A percentile compares a stretch with the other conserved stretches of the same genome.
Evolutionary conservation across 1,140 invertebrate species (phyloP).

Genomic region (Aradophagus sp.): DNA sequence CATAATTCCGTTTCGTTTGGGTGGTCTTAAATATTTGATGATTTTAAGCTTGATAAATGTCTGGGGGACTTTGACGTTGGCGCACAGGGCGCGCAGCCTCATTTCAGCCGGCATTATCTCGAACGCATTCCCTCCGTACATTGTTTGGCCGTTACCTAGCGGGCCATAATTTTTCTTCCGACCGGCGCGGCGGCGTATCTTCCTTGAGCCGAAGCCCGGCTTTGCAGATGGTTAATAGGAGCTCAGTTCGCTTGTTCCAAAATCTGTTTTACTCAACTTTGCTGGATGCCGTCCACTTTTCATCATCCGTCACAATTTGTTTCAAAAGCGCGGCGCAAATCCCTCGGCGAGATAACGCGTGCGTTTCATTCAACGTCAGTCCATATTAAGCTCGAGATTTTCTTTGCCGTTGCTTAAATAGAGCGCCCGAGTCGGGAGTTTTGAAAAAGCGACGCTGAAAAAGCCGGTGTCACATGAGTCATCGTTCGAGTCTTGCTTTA

Average conservation of each 20-base stretch:
- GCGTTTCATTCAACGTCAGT: constrained; percentile 3
- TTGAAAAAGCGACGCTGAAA: too few relatives aligned
- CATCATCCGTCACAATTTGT: constrained; percentile 35
- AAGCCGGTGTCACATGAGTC: too few relatives aligned
- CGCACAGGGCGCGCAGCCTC: too few relatives aligned
- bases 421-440: too few relatives aligned
- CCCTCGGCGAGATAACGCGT: not conserved
- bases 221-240: constrained; percentile 22
- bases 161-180: constrained; percentile 23
- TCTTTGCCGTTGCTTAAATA: too few relatives aligned
- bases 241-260: constrained; percentile 14
- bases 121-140: not conserved
- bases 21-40: too few relatives aligned
- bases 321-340: constrained; percentile 3
- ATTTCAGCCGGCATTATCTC: too few relatives aligned
- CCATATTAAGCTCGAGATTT: too few relatives aligned
- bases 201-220: constrained; percentile 8
- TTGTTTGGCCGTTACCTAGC: not conserved
- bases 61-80: too few relatives aligned
- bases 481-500: too few relatives aligned
- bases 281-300: constrained; percentile 29
- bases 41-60: too few relatives aligned
- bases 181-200: not conserved
- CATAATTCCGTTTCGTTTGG: too few relatives aligned
- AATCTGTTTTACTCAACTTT: constrained; percentile 37